phyloP scores from a whole-genome alignment of 2,113 vertebrate species.

The Scopus umbretta region DNA sequence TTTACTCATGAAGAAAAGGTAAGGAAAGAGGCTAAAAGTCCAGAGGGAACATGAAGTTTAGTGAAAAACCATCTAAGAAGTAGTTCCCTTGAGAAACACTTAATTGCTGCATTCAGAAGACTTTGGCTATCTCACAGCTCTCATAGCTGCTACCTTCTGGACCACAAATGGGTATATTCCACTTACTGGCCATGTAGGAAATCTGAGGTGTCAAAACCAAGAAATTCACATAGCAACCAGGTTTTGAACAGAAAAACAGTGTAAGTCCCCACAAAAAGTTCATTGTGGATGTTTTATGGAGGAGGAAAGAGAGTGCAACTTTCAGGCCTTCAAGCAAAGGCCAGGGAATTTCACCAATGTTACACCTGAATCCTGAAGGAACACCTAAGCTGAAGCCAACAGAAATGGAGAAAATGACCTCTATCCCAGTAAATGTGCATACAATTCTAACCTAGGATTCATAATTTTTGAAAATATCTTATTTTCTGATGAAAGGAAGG shows the following conservation, averaged over 20 bases:
- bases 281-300: background rate
- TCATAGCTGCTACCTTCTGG: background rate
- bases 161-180: background rate
- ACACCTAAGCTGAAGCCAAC: background rate
- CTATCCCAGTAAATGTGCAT: background rate
- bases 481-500: background rate
- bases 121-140: background rate
- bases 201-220: background rate
- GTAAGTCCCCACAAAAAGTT: background rate
- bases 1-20: background rate
- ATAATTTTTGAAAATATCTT: background rate
- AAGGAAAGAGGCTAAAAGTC: background rate
- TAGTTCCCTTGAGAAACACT: background rate
- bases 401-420: background rate
- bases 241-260: background rate
- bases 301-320: background rate
- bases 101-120: background rate
- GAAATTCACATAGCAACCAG: background rate
- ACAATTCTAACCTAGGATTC: background rate
- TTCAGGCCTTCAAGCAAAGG: background rate
- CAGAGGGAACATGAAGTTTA: background rate
- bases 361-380: background rate
- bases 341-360: constrained; percentile 23
- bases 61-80: background rate
- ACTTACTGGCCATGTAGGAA: background rate